Conservation (phyloP, 2,888 invertebrate genomes). For the Byasa hedistus region DNA sequence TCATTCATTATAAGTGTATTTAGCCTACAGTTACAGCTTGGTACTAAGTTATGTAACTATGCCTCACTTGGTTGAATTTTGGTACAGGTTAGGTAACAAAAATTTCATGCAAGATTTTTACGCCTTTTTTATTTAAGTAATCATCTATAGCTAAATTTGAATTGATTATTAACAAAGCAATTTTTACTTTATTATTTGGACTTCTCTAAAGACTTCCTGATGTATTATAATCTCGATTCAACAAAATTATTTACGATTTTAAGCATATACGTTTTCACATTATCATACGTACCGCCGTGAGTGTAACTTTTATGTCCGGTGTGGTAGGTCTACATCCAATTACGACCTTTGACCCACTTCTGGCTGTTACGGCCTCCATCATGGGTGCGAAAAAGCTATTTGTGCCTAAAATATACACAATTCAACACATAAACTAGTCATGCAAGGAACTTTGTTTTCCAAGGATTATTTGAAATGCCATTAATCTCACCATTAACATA, state of each 20-base stretch:
- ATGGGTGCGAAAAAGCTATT: slow-evolving; percentile 66
- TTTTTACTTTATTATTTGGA: slow-evolving; percentile 9
- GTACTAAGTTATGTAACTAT: slow-evolving; percentile 32
- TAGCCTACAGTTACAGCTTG: not conserved
- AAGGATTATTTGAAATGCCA: slow-evolving; percentile 9
- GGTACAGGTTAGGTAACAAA: slow-evolving; percentile 9
- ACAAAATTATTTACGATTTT: slow-evolving; percentile 10
- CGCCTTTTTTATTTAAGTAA: not conserved
- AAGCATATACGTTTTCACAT: slow-evolving; percentile 21
- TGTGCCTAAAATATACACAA: slow-evolving; percentile 64
- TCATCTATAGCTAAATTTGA: not conserved
- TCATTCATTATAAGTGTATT: slow-evolving; percentile 1
- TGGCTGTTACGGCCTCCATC: slow-evolving; percentile 57
- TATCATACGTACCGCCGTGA: slow-evolving; percentile 65
- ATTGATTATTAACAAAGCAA: slow-evolving; percentile 18
- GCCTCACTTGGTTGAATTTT: slow-evolving; percentile 35
- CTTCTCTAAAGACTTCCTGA: slow-evolving; percentile 16
- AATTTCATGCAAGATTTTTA: slow-evolving; percentile 13
- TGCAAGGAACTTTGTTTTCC: slow-evolving; percentile 26
- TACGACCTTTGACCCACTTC: slow-evolving; percentile 51
- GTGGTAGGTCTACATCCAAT: slow-evolving; percentile 73
- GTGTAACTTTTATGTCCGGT: slow-evolving; percentile 63
- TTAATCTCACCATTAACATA: slow-evolving; percentile 69
- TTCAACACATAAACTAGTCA: slow-evolving; percentile 37
- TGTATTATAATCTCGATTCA: slow-evolving; percentile 8